Conservation (phyloP, 2,888 invertebrate species). For the Strigamia maritima region DNA sequence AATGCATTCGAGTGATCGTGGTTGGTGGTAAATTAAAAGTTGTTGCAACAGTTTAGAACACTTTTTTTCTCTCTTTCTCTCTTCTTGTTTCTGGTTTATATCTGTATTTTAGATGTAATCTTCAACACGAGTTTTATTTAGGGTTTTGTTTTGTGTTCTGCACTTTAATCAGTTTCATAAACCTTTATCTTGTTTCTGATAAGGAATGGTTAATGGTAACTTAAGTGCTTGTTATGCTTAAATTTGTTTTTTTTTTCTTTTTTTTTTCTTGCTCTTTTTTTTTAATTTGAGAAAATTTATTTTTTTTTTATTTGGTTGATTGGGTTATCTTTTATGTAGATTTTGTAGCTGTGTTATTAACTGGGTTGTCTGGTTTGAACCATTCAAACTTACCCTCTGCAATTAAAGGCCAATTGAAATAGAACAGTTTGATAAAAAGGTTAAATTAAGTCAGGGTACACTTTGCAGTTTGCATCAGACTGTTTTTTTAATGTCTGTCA, state of each 20-base stretch:
- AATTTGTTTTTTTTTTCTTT: not conserved
- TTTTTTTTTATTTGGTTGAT: not conserved
- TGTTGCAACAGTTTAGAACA: not conserved
- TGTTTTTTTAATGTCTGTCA: not conserved
- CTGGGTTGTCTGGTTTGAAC: not conserved
- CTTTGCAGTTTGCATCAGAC: not conserved
- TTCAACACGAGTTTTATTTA: constrained; percentile 4
- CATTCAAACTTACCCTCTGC: not conserved
- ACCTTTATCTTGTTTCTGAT: not conserved
- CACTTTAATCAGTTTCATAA: not conserved
- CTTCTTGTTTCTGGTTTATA: not conserved
- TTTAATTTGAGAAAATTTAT: not conserved
- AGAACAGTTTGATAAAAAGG: constrained; percentile 1
- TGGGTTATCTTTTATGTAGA: not conserved
- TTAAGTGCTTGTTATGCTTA: not conserved
- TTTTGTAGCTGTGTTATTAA: not conserved
- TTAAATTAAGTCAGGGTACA: not conserved
- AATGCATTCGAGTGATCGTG: not conserved
- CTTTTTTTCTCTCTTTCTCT: not conserved
- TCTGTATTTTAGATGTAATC: not conserved
- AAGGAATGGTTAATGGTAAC: not conserved
- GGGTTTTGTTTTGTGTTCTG: not conserved
- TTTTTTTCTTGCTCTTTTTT: not conserved
- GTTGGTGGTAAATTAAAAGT: not conserved
- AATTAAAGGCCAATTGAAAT: constrained; percentile 19